phyloP scores from a whole-genome alignment of 53 echinoderm and acorn worm genomes.

The Zoroaster sp. region DNA sequence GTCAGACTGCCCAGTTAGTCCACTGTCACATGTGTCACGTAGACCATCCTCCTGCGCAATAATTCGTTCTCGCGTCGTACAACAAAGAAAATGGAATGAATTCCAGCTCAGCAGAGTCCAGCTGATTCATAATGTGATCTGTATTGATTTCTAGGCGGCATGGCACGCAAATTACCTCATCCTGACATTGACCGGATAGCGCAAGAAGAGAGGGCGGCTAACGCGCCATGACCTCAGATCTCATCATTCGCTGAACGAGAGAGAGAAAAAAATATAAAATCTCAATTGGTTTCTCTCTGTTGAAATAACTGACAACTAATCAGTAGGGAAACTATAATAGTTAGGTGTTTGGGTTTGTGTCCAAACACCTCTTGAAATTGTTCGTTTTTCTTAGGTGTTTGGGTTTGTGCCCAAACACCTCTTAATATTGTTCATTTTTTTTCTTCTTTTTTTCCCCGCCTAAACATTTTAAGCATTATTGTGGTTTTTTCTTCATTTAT shows the following conservation, averaged over 20 bases:
- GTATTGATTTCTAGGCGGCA: conserved; percentile 26
- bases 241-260: neutral
- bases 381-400: too few species aligned
- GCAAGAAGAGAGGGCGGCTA: neutral
- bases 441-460: too few species aligned
- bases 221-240: conserved; percentile 15
- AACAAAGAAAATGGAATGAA: conserved; percentile 29
- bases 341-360: too few species aligned
- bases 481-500: too few species aligned
- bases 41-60: neutral
- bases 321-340: too few species aligned
- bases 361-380: too few species aligned
- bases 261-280: neutral
- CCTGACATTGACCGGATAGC: conserved; percentile 18
- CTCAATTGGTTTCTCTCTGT: neutral
- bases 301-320: neutral
- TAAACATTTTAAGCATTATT: too few species aligned
- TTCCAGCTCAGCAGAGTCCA: conserved; percentile 17
- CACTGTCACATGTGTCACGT: too few species aligned
- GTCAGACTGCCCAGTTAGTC: too few species aligned
- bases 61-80: conserved; percentile 9
- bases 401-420: too few species aligned
- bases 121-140: conserved; percentile 54
- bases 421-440: too few species aligned
- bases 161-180: conserved; percentile 8